A percentile compares a stretch with the other conserved stretches of the same genome.
Conservation (phyloP, 2,113 vertebrate genomes). For the Cavia aperea region DNA sequence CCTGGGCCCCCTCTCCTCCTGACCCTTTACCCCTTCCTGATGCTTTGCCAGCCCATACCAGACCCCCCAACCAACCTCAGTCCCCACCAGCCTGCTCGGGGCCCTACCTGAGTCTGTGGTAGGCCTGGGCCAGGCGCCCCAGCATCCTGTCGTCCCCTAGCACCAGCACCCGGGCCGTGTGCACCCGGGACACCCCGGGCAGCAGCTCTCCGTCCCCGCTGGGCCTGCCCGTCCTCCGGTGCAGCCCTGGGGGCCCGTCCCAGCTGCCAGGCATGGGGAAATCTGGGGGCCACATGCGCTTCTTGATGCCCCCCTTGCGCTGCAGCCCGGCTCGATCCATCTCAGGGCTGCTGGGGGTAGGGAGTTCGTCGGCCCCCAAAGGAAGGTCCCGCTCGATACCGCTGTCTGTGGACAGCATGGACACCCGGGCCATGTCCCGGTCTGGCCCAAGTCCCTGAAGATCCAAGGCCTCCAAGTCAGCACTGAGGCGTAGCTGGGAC, state of each 20-base stretch:
- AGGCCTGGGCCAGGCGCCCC: slow-evolving; percentile 88
- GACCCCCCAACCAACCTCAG: rapidly evolving
- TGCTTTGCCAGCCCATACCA: background rate
- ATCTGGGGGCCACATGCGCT: slow-evolving; percentile 77
- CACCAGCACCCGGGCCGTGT: slow-evolving; percentile 86
- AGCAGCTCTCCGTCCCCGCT: slow-evolving; percentile 55
- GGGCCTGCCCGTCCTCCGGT: slow-evolving; percentile 73
- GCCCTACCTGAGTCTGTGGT: slow-evolving; percentile 83
- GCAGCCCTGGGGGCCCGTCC: slow-evolving; percentile 68
- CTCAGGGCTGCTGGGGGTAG: slow-evolving; percentile 19
- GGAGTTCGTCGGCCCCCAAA: slow-evolving; percentile 45
- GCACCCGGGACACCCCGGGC: slow-evolving; percentile 76
- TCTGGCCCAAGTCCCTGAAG: slow-evolving; percentile 78
- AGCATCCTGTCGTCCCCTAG: slow-evolving; percentile 88
- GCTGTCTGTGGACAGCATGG: slow-evolving; percentile 89
- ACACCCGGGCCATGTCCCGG: slow-evolving; percentile 78
- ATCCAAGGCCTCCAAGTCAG: slow-evolving; percentile 79
- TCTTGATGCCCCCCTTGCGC: slow-evolving; percentile 85
- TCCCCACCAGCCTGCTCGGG: rapidly evolving
- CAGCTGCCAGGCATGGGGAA: slow-evolving; percentile 78
- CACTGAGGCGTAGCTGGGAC: slow-evolving; percentile 65
- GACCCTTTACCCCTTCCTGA: too few relatives aligned
- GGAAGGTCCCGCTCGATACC: slow-evolving; percentile 91
- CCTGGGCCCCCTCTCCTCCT: background rate
- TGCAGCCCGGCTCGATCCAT: slow-evolving; percentile 75